Percentiles rank a stretch among this genome's conserved stretches.
These are phyloP conservation scores for Ranitomeya variabilis DNA, from an alignment of 2,113 vertebrate species.

Conservation along the genomic window DNA sequence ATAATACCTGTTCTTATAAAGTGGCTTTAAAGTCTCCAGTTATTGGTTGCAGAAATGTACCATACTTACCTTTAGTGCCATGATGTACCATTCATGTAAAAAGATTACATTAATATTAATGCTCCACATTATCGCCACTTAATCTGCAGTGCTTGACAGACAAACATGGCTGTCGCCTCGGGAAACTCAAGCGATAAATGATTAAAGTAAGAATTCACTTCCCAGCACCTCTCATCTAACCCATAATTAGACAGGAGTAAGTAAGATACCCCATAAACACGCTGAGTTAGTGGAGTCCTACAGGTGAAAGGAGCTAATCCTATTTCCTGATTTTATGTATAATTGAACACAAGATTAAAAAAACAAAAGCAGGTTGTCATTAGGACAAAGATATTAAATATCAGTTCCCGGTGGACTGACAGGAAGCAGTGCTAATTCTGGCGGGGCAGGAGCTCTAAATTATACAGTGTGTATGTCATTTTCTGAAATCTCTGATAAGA, in stretches of 20 bases:
- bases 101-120: constrained; percentile 44
- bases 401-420: constrained; percentile 54
- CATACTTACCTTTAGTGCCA: not conserved
- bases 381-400: constrained; percentile 50
- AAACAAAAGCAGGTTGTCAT: constrained; percentile 40
- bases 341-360: constrained; percentile 26
- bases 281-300: not conserved
- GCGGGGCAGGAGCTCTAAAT: constrained; percentile 56
- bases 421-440: constrained; percentile 35
- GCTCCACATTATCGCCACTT: constrained; percentile 7
- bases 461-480: constrained; percentile 56
- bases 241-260: constrained; percentile 10
- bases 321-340: constrained; percentile 20
- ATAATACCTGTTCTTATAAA: too few species aligned
- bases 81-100: not conserved
- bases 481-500: constrained; percentile 56
- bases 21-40: too few species aligned
- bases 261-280: constrained; percentile 4
- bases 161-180: not conserved
- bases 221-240: constrained; percentile 6
- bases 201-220: constrained; percentile 3
- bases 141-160: constrained; percentile 7
- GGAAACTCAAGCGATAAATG: not conserved
- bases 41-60: not conserved
- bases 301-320: constrained; percentile 24